These are phyloP conservation scores for Macrocentrus cingulum DNA, from an alignment of 1,140 invertebrate species.

Conservation along the genomic window DNA sequence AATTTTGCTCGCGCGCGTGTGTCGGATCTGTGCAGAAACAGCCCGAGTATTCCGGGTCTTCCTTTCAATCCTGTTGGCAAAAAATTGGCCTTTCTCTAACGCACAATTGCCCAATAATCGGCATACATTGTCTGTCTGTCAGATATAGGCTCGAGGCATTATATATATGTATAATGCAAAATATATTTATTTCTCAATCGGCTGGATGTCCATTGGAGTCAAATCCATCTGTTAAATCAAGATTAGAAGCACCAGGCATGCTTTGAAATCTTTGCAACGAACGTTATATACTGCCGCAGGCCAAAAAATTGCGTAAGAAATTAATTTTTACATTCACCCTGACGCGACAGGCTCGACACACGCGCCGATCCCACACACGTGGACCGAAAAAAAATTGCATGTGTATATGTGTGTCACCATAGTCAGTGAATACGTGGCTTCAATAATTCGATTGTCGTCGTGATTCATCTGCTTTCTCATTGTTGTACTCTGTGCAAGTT, in stretches of 20 bases:
- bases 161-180: not conserved
- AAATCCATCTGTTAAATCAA: not conserved
- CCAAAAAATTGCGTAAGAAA: not conserved
- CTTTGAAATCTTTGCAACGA: not conserved
- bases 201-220: not conserved
- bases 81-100: no score
- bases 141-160: not conserved
- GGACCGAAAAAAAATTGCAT: no score
- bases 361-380: no score
- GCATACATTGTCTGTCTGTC: no score
- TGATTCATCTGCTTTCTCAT: no score
- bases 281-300: not conserved
- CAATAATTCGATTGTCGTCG: no score
- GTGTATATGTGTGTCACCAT: no score
- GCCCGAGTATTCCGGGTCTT: conserved; percentile 5
- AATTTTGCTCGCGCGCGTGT: not conserved
- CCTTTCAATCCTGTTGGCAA: not conserved
- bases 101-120: no score
- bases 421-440: no score
- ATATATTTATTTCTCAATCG: not conserved
- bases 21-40: not conserved
- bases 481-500: no score
- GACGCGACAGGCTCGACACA: not conserved
- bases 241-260: not conserved
- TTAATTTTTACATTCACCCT: conserved; percentile 5